Evolutionary conservation across 2,888 invertebrate species (phyloP), one percentile per base, ranked within the genome.

Genomic region (Cantharis rustica): DNA sequence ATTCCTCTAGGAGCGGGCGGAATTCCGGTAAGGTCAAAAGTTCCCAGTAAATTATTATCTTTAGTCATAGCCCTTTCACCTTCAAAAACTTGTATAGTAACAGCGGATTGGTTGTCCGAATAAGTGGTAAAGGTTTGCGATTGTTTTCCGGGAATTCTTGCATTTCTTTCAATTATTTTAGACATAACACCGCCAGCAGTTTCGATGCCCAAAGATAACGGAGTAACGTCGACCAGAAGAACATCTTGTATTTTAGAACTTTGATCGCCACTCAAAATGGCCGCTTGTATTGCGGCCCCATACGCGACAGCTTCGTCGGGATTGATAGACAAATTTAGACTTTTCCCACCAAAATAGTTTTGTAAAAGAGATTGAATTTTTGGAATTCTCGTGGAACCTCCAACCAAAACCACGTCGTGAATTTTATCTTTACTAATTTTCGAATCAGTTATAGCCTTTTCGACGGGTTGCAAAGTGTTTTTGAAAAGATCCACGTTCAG

Each of bases 261-360:
- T 76, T 92, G 91, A 80, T 93, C 92, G 0, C 93, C 93, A 82
- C 91, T 92, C 66, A 95, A 87, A 81, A 94, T 93, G 3, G 94
- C 94, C 0, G 94, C 94, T 84, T 94, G 94, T 0, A 94, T 91
- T 0, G 94, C 94, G 0, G 94, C 94, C 16, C 94, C 94, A 84
- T 94, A 95, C 0, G 95, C 95, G 2, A 95, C 95, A 0, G 95
- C 95, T 85, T 95, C 95, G 82, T 95, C 95, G 0, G 95, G 95
- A 84, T 95, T 95, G 84, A 95, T 94, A 64, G 93, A 93, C 63
- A 93, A 88, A 85, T 94, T 94, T 15, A 95, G 88, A 63, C 91
- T 89, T 87, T 94, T 95, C 10, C 93, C 93, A 79, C 91, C 90
- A 90, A 95, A 95, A 89, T 93, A 95, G 86, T 93, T 93, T 87